Base-by-base conservation (phyloP, 2,797 vertebrate genomes). In the Morus bassanus region DNA sequence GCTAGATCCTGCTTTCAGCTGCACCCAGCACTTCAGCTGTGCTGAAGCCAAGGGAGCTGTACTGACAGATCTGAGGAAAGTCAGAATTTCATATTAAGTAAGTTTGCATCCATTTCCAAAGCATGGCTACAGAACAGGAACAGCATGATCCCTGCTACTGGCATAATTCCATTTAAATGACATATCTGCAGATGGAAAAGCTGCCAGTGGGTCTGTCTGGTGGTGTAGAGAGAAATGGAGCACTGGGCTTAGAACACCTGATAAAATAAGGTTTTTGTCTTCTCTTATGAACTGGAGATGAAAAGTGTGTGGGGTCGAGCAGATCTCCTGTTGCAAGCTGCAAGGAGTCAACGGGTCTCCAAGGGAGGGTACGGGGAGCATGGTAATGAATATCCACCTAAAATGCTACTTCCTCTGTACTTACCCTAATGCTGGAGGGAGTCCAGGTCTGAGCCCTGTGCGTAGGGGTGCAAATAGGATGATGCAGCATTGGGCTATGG, bases 161-260 rank as follows among this genome's bases (percentile, higher is more conserved):
- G 90, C 88, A 61, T 94, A 93, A 93, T 92, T 95, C 94, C 81
- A 70, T 93, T 91, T 91, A 90, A 96, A 89, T 95, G 45, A 76
- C 74, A 61, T 60, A 50, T 82, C 85, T 95, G 90, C 70, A 64
- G 63, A 74, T 57, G 67, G 95, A 91, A 86, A 89, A 95, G 75
- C 59, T 76, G 51, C 60, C 80, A 70, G 53, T 50, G 83, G 67
- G n/a, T 83, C 67, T 70, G 83, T 25, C 77, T 53, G 61, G 33
- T 83, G 79, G 51, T 74, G 39, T 11, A 50, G 67, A 82, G 35
- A 67, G 89, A 86, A 67, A 61, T 22, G 11, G 41, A 95, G 85
- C 69, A 50, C 31, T 0, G 6, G 85, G 70, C 45, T 90, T 70
- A 21, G 56, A 67, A 33, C 39, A 91, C 39, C 67, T 87, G 89